Conservation (phyloP, 2,888 invertebrate species). For the Sinotaia quadrata region DNA sequence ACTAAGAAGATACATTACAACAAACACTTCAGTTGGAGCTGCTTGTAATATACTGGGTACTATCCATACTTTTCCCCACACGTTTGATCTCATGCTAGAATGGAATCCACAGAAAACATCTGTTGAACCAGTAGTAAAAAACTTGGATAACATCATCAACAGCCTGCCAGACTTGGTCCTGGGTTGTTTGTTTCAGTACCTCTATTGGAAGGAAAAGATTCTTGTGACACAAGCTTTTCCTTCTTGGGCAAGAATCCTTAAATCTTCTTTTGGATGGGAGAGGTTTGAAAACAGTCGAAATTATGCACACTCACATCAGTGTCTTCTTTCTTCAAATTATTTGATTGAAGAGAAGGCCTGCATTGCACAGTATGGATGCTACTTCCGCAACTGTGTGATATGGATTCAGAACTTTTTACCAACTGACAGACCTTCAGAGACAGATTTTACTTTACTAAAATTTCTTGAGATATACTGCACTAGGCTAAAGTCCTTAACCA, state of each 20-base stretch:
- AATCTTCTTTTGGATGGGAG: constrained; percentile 35
- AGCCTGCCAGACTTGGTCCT: constrained; percentile 32
- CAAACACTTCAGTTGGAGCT: no score
- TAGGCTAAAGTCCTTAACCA: constrained; percentile 26
- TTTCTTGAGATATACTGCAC: constrained; percentile 27
- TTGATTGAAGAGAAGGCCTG: constrained; percentile 24
- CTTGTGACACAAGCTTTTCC: constrained; percentile 18
- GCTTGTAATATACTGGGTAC: no score
- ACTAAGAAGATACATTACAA: no score
- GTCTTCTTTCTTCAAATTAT: constrained; percentile 11
- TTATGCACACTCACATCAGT: constrained; percentile 20
- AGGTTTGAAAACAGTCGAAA: constrained; percentile 33
- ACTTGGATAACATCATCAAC: background rate
- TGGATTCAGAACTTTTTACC: constrained; percentile 30
- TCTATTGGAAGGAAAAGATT: constrained; percentile 38
- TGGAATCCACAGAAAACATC: no score
- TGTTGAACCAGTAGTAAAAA: no score
- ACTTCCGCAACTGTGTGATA: constrained; percentile 31
- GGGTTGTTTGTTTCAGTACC: constrained; percentile 28
- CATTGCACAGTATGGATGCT: constrained; percentile 31
- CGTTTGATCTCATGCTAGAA: no score
- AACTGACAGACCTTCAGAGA: constrained; percentile 19
- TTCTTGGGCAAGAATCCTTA: constrained; percentile 13
- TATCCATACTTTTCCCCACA: no score
- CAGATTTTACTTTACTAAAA: constrained; percentile 27